Evolutionary conservation across 1,140 invertebrate genomes (phyloP).

Genomic region (Oppia nitens): DNA sequence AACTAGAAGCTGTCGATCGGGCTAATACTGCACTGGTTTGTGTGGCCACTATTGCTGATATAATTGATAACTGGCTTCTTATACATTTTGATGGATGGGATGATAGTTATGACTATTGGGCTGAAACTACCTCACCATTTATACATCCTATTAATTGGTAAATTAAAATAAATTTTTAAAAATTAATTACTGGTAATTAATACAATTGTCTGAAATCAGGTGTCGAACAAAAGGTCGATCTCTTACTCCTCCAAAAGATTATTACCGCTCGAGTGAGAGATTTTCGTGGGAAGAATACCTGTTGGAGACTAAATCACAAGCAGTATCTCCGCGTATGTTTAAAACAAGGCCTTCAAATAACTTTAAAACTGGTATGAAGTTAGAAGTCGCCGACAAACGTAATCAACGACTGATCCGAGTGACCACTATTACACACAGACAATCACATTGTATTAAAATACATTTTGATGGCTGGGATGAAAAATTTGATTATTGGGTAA

Average conservation of each 20-base stretch:
- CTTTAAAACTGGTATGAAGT: constrained; percentile 71
- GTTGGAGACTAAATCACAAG: constrained; percentile 47
- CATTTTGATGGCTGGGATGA: constrained; percentile 81
- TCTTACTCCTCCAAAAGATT: constrained; percentile 64
- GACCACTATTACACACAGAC: constrained; percentile 57
- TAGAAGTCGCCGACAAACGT: constrained; percentile 76
- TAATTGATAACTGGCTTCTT: constrained; percentile 64
- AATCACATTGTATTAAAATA: constrained; percentile 42
- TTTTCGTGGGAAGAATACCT: constrained; percentile 78
- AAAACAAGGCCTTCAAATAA: constrained; percentile 52
- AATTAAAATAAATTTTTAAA: not conserved
- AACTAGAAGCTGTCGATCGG: constrained; percentile 82
- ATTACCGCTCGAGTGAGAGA: constrained; percentile 39
- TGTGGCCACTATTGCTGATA: constrained; percentile 68
- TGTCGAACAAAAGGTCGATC: constrained; percentile 58
- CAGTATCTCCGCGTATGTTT: constrained; percentile 67
- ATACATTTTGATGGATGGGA: constrained; percentile 93
- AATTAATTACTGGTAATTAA: not conserved
- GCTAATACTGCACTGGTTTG: constrained; percentile 68
- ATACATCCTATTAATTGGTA: constrained; percentile 81
- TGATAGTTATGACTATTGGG: constrained; percentile 85
- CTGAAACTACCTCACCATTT: constrained; percentile 67
- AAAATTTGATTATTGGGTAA: constrained; percentile 65
- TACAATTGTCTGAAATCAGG: not conserved
- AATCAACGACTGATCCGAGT: constrained; percentile 65